Evolutionary conservation across 2,113 vertebrate genomes (phyloP).

Genomic region (Lasiurus borealis): DNA sequence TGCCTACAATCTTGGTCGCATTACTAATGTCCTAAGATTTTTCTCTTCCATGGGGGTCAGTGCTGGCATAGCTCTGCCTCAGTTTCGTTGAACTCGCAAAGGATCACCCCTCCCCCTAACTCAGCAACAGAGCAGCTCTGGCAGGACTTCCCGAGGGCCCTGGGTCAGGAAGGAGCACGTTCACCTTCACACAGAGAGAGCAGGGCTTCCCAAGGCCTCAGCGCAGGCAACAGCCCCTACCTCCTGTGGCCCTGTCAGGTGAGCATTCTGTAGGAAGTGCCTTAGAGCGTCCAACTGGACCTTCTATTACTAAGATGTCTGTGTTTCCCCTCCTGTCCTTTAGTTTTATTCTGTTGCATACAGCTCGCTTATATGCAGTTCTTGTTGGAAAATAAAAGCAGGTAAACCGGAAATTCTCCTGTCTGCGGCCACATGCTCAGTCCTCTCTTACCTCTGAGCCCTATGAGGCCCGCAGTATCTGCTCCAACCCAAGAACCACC

Average conservation of each 20-base stretch:
- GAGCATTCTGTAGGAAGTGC: not conserved
- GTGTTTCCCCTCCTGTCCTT: not conserved
- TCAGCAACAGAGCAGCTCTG: not conserved
- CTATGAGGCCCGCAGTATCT: too few relatives aligned
- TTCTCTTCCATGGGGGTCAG: not conserved
- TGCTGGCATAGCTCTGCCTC: not conserved
- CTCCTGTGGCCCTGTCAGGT: too few relatives aligned
- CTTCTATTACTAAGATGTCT: not conserved
- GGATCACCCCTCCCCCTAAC: not conserved
- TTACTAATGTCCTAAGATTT: not conserved
- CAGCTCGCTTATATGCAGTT: not conserved
- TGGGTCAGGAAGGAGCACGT: too few relatives aligned
- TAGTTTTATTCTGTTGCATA: slow-evolving; percentile 10
- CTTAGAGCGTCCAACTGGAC: too few relatives aligned
- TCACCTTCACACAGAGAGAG: too few relatives aligned
- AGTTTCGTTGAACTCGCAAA: not conserved
- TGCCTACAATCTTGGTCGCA: not conserved
- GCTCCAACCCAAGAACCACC: not conserved
- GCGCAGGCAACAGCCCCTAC: too few relatives aligned
- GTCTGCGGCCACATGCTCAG: too few relatives aligned
- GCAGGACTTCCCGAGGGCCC: not conserved
- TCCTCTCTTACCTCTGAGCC: too few relatives aligned
- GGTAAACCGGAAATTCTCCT: not conserved
- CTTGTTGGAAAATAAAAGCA: not conserved
- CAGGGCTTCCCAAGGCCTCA: too few relatives aligned